Conservation (phyloP, 1,140 invertebrate genomes). For the Aphidius ervi region DNA sequence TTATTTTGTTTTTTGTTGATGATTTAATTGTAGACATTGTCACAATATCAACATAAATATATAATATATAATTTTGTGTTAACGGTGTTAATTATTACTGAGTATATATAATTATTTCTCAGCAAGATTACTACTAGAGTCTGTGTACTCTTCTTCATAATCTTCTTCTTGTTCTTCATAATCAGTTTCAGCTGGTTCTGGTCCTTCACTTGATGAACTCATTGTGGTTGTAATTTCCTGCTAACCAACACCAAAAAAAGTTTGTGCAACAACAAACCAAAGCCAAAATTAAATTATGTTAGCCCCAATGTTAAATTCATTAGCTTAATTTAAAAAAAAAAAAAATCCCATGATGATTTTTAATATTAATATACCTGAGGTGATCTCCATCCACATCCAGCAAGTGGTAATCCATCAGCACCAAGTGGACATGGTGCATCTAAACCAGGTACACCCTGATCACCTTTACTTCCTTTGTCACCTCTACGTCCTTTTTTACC, state of each 20-base stretch:
- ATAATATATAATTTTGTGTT: too few species aligned
- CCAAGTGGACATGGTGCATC: conserved; percentile 96
- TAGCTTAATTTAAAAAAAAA: neutral
- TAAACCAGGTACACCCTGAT: conserved; percentile 91
- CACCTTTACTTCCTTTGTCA: conserved; percentile 86
- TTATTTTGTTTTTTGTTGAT: too few species aligned
- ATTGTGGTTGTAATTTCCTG: conserved; percentile 46
- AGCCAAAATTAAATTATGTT: neutral
- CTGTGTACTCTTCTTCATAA: conserved; percentile 47
- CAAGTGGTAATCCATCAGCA: conserved; percentile 86
- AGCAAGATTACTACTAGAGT: conserved; percentile 47
- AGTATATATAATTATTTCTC: conserved; percentile 41
- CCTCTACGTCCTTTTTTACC: conserved; percentile 89
- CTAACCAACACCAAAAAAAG: conserved; percentile 32
- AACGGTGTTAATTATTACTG: conserved; percentile 7
- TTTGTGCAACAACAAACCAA: conserved; percentile 26
- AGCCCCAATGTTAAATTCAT: neutral
- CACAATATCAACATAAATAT: too few species aligned
- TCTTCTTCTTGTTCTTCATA: conserved; percentile 49
- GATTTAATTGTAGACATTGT: too few species aligned
- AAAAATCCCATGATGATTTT: neutral
- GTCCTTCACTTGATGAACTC: conserved; percentile 41
- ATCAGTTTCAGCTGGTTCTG: conserved; percentile 51
- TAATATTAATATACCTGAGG: conserved; percentile 62
- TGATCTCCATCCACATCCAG: conserved; percentile 91